Base-by-base conservation (phyloP, 1,140 invertebrate genomes). In the Drosophila ficusphila region DNA sequence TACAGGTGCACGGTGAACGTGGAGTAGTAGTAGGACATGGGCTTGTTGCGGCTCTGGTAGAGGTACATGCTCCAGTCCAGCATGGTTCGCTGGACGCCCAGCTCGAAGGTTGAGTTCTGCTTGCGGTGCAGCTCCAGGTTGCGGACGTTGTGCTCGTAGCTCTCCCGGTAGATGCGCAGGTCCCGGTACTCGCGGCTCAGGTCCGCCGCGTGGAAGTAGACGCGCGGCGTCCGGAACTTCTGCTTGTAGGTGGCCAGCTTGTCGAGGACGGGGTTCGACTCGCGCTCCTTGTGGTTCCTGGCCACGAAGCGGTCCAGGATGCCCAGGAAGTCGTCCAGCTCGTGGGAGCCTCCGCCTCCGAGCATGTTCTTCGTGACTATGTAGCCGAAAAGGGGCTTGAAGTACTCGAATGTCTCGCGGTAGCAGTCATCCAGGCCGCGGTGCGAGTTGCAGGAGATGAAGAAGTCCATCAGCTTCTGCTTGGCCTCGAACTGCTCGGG, bases 51-150 rank as follows among this genome's bases (percentile, higher is more conserved):
- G 42, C 90, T 91, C 34, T 91, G 90, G 27, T 65, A 89, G 0
- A 91, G 51, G 65, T 90, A 91, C 19, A 91, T 31, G 12, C 77
- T 90, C 90, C 90, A 91, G 33, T 90, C 89, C 6, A 91, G 72
- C 71, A 91, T 90, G 0, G 74, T 90, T 0, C 82, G 79, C 18
- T 81, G 69, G 7, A 85, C 76, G 4, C 90, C 90, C 16, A 85
- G 38, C 25, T 85, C 82, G 36, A 76, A 91, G 2, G 71, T 90
- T 11, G 89, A 90, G 31, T 91, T 91, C 0, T 62, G 62, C 14
- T 73, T 75, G 1, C 82, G 79, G 48, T 89, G 76, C 21, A 48
- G 12, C 16, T 90, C 73, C 11, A 91, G 31, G 54, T 90, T 89
- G 2, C 70, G 52, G 9, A 91, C 4, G 29, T 91, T 91, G 23